phyloP scores from a whole-genome alignment of 2,888 invertebrate genomes.

The Neocrepidodera transversa region DNA sequence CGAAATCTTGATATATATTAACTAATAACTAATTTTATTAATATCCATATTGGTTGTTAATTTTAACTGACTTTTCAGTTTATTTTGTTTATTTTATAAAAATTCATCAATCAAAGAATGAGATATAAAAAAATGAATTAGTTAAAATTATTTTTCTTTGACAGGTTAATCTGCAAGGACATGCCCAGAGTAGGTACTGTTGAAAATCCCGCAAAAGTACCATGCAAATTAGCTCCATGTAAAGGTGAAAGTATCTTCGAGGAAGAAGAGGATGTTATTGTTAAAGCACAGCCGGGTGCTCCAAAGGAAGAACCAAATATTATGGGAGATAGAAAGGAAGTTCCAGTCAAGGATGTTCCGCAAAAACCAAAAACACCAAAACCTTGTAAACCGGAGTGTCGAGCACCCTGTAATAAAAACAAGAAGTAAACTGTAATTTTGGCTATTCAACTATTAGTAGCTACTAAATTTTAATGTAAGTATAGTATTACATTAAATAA shows the following conservation, averaged over 20 bases:
- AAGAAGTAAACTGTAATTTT: not conserved
- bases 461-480: not conserved
- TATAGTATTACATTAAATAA: too few relatives aligned
- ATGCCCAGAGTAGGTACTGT: not conserved
- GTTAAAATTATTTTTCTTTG: too few relatives aligned
- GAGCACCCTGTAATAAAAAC: not conserved
- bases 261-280: not conserved
- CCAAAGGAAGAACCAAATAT: too few relatives aligned
- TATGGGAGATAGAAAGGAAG: not conserved
- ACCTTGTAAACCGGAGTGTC: not conserved
- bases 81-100: too few relatives aligned
- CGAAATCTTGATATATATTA: too few relatives aligned
- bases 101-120: too few relatives aligned
- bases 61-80: too few relatives aligned
- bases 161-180: conserved; percentile 5
- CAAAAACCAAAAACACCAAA: not conserved
- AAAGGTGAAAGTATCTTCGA: not conserved
- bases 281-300: not conserved
- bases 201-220: not conserved
- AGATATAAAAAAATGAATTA: too few relatives aligned
- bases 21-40: too few relatives aligned
- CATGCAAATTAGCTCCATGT: not conserved
- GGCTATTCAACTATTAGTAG: too few relatives aligned
- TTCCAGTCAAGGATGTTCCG: not conserved
- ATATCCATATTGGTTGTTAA: too few relatives aligned